phyloP scores from a whole-genome alignment of 92 coral and sea anemone genomes.

The Porites divaricata region DNA sequence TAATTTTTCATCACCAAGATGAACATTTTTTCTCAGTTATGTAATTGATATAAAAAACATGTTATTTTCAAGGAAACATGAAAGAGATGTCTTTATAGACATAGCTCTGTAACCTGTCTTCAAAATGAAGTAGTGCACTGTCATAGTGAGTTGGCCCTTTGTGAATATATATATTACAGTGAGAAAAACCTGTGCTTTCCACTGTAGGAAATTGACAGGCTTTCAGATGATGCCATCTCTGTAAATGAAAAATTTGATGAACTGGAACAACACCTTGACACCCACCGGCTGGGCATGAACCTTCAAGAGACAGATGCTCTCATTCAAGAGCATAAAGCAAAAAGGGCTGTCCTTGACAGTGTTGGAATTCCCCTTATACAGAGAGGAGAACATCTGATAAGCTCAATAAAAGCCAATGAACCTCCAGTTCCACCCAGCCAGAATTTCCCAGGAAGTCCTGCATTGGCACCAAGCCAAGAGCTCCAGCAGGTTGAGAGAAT shows the following conservation, averaged over 20 bases:
- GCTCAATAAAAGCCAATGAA: conserved; percentile 68
- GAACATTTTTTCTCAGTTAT: too few relatives aligned
- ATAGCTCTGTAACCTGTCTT: too few relatives aligned
- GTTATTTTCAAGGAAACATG: too few relatives aligned
- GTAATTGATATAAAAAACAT: too few relatives aligned
- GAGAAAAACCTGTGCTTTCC: not conserved
- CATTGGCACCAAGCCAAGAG: conserved; percentile 74
- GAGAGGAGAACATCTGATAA: conserved; percentile 73
- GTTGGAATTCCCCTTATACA: conserved; percentile 69
- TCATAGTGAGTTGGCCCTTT: too few relatives aligned
- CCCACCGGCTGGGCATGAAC: conserved; percentile 58
- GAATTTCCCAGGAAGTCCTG: conserved; percentile 56
- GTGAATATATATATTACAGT: too few relatives aligned
- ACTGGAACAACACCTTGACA: conserved; percentile 77
- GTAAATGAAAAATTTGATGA: conserved; percentile 60
- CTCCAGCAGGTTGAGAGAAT: conserved; percentile 56
- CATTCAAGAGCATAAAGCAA: conserved; percentile 71
- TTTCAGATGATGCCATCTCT: conserved; percentile 64
- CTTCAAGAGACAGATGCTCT: conserved; percentile 68
- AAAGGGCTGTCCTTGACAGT: conserved; percentile 59
- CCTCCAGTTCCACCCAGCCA: conserved; percentile 73
- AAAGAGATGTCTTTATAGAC: too few relatives aligned
- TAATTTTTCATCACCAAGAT: too few relatives aligned
- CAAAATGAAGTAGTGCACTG: too few relatives aligned
- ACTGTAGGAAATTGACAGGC: conserved; percentile 60